These are phyloP conservation scores for Chloromyia formosa DNA, from an alignment of 2,888 invertebrate genomes.

Conservation along the genomic window DNA sequence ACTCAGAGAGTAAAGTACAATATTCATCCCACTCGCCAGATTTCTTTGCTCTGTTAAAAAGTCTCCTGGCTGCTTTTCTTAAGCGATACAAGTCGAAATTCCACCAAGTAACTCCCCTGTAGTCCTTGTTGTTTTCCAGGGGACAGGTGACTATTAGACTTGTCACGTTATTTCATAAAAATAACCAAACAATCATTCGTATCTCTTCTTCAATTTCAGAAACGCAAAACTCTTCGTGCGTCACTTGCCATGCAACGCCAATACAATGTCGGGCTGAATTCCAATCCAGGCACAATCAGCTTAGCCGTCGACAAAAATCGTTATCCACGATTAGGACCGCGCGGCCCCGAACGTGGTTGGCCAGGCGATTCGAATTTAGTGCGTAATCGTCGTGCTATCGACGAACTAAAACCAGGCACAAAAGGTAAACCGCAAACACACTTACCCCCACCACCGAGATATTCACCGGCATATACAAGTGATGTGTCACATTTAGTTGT, in stretches of 20 bases:
- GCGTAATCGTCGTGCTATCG: conserved; percentile 72
- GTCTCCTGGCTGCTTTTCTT: too few relatives aligned
- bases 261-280: conserved; percentile 63
- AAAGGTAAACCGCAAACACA: conserved; percentile 58
- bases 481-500: conserved; percentile 84
- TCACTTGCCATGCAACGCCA: conserved; percentile 80
- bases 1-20: too few relatives aligned
- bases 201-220: conserved; percentile 70
- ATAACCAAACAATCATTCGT: too few relatives aligned
- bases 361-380: conserved; percentile 71
- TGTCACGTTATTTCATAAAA: too few relatives aligned
- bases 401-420: conserved; percentile 56
- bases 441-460: conserved; percentile 71
- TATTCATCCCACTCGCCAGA: too few relatives aligned
- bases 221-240: conserved; percentile 85
- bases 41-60: too few relatives aligned
- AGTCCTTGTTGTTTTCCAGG: too few relatives aligned
- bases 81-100: too few relatives aligned
- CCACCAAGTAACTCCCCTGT: too few relatives aligned
- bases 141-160: too few relatives aligned
- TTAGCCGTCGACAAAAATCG: conserved; percentile 77
- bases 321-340: conserved; percentile 62
- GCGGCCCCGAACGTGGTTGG: conserved; percentile 74
- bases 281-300: conserved; percentile 81
- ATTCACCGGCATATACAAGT: conserved; percentile 79